Evolutionary conservation across 2,888 invertebrate species (phyloP).

Genomic region (Melipona beecheii): DNA sequence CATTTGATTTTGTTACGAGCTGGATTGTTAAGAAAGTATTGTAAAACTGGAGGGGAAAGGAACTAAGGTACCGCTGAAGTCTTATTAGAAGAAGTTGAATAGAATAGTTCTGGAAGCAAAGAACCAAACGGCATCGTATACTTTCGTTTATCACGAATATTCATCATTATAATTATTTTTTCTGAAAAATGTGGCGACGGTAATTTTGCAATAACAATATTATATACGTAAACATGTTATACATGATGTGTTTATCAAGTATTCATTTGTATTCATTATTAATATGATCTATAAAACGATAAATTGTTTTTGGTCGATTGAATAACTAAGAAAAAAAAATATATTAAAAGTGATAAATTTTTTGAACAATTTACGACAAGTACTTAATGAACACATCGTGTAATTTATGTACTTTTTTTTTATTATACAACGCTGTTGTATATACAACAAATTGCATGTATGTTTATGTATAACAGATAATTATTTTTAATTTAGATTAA

Average conservation of each 20-base stretch:
- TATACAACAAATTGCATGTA: neutral
- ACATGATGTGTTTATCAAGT: conserved; percentile 11
- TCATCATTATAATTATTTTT: neutral
- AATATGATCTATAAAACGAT: too few relatives aligned
- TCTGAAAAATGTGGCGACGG: too few relatives aligned
- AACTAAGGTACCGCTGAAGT: conserved; percentile 11
- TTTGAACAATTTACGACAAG: neutral
- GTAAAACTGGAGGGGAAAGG: conserved; percentile 8
- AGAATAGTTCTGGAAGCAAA: conserved; percentile 25
- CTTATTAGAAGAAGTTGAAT: conserved; percentile 1
- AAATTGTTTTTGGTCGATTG: neutral
- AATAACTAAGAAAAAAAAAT: neutral
- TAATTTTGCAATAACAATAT: neutral
- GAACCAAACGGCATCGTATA: conserved; percentile 4
- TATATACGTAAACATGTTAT: neutral
- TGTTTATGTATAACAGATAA: neutral
- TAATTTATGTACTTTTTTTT: neutral
- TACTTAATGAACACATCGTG: conserved; percentile 9
- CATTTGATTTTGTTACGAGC: conserved; percentile 43
- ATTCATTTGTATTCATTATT: neutral
- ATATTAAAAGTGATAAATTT: neutral
- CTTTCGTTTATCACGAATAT: conserved; percentile 3
- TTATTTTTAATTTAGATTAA: neutral
- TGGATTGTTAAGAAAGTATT: conserved; percentile 23
- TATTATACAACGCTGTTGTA: neutral